Evolutionary conservation across 2,888 invertebrate genomes (phyloP).

Genomic region (Lordiphosa andalusiaca): DNA sequence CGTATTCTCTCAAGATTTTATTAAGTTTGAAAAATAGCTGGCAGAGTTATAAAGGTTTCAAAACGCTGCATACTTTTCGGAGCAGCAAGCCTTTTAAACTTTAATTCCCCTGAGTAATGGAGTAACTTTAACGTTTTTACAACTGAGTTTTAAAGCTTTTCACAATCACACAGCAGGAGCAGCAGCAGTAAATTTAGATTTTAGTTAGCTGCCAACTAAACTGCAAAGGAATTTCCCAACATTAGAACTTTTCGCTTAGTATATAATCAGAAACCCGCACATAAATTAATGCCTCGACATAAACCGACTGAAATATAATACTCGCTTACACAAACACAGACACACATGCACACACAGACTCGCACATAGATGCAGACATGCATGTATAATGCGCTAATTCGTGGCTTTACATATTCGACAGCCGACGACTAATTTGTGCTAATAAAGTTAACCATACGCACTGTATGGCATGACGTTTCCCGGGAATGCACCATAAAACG

Average conservation of each 20-base stretch:
- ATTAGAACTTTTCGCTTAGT: background rate
- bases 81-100: too few relatives aligned
- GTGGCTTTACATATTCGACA: constrained; percentile 34
- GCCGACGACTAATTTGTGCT: constrained; percentile 58
- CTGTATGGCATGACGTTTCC: constrained; percentile 36
- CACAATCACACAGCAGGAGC: too few relatives aligned
- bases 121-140: too few relatives aligned
- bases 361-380: constrained; percentile 5
- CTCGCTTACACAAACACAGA: constrained; percentile 2
- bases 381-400: constrained; percentile 49
- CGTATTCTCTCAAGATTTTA: too few relatives aligned
- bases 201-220: too few relatives aligned
- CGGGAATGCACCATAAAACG: constrained; percentile 24
- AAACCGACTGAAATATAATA: constrained; percentile 24
- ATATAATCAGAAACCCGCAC: constrained; percentile 2
- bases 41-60: too few relatives aligned
- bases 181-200: too few relatives aligned
- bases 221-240: too few relatives aligned
- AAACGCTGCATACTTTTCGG: too few relatives aligned
- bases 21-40: too few relatives aligned
- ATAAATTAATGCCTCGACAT: constrained; percentile 16
- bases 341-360: background rate
- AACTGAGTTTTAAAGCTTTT: too few relatives aligned
- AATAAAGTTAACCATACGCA: constrained; percentile 71
- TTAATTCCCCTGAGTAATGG: too few relatives aligned